These are phyloP conservation scores for Etia nguti DNA, from an alignment of 2,113 vertebrate species.

Conservation along the genomic window DNA sequence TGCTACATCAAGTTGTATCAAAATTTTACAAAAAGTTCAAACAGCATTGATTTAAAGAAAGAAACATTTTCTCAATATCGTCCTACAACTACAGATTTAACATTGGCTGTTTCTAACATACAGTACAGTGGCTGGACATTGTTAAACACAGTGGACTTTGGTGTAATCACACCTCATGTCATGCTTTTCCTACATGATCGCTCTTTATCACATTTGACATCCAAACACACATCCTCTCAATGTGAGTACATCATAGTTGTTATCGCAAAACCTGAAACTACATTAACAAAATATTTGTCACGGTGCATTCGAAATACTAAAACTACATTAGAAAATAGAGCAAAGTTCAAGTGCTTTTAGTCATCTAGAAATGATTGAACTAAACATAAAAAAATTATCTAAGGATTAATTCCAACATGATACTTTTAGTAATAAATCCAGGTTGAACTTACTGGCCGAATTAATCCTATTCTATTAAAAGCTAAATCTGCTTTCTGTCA, in stretches of 20 bases:
- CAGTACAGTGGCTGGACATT: conserved; percentile 9
- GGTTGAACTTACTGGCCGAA: not conserved
- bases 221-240: not conserved
- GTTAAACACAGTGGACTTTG: not conserved
- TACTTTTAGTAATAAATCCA: not conserved
- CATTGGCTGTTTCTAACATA: not conserved
- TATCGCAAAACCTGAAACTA: not conserved
- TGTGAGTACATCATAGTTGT: not conserved
- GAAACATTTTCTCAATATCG: not conserved
- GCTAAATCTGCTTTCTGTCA: not conserved
- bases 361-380: not conserved
- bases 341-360: conserved; percentile 15
- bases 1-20: conserved; percentile 3
- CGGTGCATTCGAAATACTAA: conserved; percentile 8
- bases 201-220: not conserved
- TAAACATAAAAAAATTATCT: not conserved
- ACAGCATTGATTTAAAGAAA: not conserved
- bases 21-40: conserved; percentile 9
- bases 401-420: not conserved
- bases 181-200: not conserved
- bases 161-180: not conserved
- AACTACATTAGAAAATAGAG: conserved; percentile 1
- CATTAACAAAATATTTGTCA: not conserved
- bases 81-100: not conserved
- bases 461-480: not conserved